Base-by-base conservation (phyloP, 2,888 invertebrate species). In the Nemotelus nigrinus region DNA sequence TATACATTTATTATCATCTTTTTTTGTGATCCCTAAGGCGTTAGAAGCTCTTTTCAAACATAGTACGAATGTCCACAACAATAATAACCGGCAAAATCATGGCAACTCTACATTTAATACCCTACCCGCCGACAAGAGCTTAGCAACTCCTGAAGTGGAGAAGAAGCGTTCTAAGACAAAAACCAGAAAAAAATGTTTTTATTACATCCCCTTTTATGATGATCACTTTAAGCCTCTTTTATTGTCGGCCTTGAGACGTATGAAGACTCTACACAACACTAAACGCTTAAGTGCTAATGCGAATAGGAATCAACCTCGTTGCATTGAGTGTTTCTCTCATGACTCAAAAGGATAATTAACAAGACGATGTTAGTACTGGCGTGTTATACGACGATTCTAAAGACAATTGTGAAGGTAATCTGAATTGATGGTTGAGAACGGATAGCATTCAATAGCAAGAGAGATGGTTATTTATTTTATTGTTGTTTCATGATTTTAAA, bases 151-250 rank as follows among this genome's bases (percentile, higher is more conserved):
- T 72, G 58, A 58, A 47, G 72, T 58, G 7, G 72, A 50, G 25
- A 72, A 72, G 72, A 72, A 72, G 72, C 60, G 60, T 58, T 72
- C 57, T 58, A 72, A 72, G 72, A 72, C 72, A 72, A 68, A 68
- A 68, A 39, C 68, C 44, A 57, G 72, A 68, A 77, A 76, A 76
- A 77, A 77, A 77, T 84, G 85, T 83, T 86, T 86, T 86, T 86
- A 86, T 86, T 85, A 85, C 85, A 86, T 84, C 85, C 84, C 86
- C 85, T 83, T 86, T 86, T 86, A 86, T 85, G 85, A 85, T 86
- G 86, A 86, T 86, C 85, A 86, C 85, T 86, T 86, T 84, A 86
- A 85, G 86, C 84, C 85, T 84, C 85, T 86, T 86, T 86, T 86
- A 86, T 86, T 85, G 82, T 82, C 81, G 80, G 82, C 82, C 81